Conservation (phyloP, 2,888 invertebrate species). For the Euspilapteryx auroguttella region DNA sequence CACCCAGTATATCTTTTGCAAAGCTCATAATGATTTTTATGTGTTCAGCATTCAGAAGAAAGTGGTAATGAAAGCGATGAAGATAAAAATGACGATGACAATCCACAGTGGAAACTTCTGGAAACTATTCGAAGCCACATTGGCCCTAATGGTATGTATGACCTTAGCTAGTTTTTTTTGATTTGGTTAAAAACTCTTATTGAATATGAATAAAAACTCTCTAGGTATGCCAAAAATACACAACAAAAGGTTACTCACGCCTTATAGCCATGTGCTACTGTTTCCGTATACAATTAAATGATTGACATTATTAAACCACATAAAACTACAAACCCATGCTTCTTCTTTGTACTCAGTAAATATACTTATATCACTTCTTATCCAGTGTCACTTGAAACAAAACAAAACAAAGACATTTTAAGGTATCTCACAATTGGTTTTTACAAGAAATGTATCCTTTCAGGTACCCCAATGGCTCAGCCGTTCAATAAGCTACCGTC, state of each 20-base stretch:
- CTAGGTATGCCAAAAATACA: too few species aligned
- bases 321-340: too few species aligned
- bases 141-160: slow-evolving; percentile 39
- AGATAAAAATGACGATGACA: slow-evolving; percentile 64
- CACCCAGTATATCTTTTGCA: neutral
- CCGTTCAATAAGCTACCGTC: slow-evolving; percentile 94
- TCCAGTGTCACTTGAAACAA: too few species aligned
- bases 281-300: too few species aligned
- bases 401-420: too few species aligned
- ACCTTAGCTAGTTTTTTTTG: neutral
- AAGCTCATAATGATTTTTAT: neutral
- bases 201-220: neutral
- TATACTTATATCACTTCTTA: too few species aligned
- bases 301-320: too few species aligned
- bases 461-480: slow-evolving; percentile 83
- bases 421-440: too few species aligned
- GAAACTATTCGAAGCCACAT: slow-evolving; percentile 71
- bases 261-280: too few species aligned
- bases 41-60: slow-evolving; percentile 49
- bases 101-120: slow-evolving; percentile 89
- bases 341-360: too few species aligned
- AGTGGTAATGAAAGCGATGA: slow-evolving; percentile 65
- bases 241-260: too few species aligned
- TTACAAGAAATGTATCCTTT: too few species aligned
- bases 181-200: neutral